Conservation (phyloP, 2,113 vertebrate species). For the Bungarus multicinctus region DNA sequence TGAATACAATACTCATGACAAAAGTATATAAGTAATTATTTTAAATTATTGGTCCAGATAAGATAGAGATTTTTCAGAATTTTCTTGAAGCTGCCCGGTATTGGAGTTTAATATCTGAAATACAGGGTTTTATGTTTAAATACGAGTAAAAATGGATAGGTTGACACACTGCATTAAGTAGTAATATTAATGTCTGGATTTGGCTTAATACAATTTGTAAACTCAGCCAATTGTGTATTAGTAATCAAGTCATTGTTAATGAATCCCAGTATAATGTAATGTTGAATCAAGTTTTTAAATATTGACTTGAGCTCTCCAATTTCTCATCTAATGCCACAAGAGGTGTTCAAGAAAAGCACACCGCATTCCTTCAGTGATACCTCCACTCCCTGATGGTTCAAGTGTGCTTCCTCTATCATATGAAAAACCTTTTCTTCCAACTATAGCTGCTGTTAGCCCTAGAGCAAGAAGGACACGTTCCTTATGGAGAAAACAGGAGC, state of each 20-base stretch:
- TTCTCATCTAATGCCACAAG: not conserved
- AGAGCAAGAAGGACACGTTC: not conserved
- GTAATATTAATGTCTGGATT: not conserved
- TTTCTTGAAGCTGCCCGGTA: not conserved
- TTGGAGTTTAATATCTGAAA: not conserved
- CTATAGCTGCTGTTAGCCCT: not conserved
- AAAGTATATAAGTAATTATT: not conserved
- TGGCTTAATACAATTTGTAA: not conserved
- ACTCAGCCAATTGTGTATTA: not conserved
- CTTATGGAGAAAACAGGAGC: not conserved
- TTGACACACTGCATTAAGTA: not conserved
- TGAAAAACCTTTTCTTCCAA: not conserved
- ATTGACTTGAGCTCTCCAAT: not conserved
- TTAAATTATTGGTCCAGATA: not conserved
- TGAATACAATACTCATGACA: not conserved
- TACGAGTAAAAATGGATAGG: not conserved
- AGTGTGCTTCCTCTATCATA: not conserved
- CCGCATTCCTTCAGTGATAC: not conserved
- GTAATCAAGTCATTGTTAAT: not conserved
- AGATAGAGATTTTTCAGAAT: not conserved
- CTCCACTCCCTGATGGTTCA: not conserved
- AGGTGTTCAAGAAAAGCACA: not conserved
- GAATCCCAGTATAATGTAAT: not conserved
- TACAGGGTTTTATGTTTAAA: not conserved
- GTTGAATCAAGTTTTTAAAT: not conserved